Conservation (phyloP, 1,140 invertebrate species). For the Rhizoglyphus robini region DNA sequence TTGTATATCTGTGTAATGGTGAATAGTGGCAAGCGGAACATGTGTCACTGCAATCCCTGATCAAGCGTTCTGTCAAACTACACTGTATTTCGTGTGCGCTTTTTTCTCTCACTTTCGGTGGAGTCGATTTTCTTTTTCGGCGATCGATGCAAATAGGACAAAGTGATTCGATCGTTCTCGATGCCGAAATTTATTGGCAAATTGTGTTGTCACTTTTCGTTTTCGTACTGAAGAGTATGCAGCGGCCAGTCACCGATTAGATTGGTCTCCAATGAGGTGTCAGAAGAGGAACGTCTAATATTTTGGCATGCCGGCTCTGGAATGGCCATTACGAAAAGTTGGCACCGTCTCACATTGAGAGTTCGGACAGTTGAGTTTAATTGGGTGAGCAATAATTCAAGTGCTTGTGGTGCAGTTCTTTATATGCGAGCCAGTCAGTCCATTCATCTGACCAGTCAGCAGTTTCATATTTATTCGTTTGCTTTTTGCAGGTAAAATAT, state of each 20-base stretch:
- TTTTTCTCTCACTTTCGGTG: too few relatives aligned
- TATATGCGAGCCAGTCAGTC: background rate
- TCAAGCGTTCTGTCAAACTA: too few relatives aligned
- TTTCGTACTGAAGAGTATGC: background rate
- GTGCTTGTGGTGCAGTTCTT: background rate
- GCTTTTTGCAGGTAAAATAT: background rate
- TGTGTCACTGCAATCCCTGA: too few relatives aligned
- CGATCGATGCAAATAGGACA: too few relatives aligned
- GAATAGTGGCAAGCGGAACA: too few relatives aligned
- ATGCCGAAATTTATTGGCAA: background rate
- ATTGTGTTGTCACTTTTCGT: background rate
- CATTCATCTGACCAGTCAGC: background rate
- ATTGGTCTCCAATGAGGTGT: background rate
- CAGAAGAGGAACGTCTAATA: background rate
- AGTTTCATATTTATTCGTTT: slow-evolving; percentile 9
- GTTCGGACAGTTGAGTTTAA: background rate
- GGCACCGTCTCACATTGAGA: slow-evolving; percentile 1
- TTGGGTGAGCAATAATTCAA: slow-evolving; percentile 3
- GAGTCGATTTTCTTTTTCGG: too few relatives aligned
- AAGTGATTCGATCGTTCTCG: too few relatives aligned
- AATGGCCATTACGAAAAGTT: background rate
- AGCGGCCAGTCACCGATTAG: background rate
- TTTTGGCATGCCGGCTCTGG: background rate
- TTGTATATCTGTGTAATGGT: too few relatives aligned
- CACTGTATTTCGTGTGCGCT: too few relatives aligned